Evolutionary conservation across 92 coral and sea anemone genomes (phyloP), one percentile per base, ranked within the genome.

Genomic region (Palythoa caribaeorum): DNA sequence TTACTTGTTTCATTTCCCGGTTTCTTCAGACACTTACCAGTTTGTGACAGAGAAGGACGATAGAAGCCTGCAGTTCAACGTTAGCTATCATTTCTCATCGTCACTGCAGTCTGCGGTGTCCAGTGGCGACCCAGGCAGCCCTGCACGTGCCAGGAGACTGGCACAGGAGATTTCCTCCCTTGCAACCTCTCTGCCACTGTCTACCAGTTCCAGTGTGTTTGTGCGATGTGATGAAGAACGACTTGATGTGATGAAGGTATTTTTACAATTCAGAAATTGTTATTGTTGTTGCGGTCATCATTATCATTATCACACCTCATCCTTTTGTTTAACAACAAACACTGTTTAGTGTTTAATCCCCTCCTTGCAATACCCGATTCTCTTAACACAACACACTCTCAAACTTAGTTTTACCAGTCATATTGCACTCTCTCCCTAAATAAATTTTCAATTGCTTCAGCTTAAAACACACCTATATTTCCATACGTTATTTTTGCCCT

Each of bases 101-200:
- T 92, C 98, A 9, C 92, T 97, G 77, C 94, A 94, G 60, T 97
- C 99, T 88, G 98, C 98, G 28, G 94, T 94, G 9, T 87, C 94
- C 38, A 87, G 92, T 48, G 98, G 98, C 9, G 95, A 96, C 81
- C 88, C 94, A 14, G 94, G 98, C 9, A 93, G 95, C 66, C 95
- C 96, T 50, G 98, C 96, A 39, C 93, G 99, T 37, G 99, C 99
- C 37, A 88, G 99, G 76, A 91, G 99, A 36, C 85, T 97, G 79
- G 99, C 99, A 11, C 99, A 97, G 87, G 99, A 97, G 83, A 96
- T 97, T 84, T 94, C 99, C 55, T 97, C 99, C 19, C 95, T 97
- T 6, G 96, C 99, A 9, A 95, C 99, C 66, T 97, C 99, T 12
- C 90, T 97, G 83, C 99, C 99, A 63, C 98, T 97, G 38, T 95